phyloP scores from a whole-genome alignment of 2,888 invertebrate genomes.

The Calameuta pallipes region DNA sequence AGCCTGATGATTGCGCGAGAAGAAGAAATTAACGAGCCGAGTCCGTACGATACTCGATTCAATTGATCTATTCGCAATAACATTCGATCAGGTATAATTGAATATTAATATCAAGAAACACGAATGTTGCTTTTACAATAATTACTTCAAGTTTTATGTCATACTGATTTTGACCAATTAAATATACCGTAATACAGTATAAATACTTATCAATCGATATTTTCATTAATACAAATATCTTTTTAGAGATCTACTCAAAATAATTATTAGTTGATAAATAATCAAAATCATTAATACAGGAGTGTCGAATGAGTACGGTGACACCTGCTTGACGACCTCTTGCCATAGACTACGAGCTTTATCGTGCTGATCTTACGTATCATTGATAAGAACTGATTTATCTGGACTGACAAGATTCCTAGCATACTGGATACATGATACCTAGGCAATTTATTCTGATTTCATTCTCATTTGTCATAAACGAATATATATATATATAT shows the following conservation, averaged over 20 bases:
- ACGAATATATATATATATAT: background rate
- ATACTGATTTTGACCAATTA: background rate
- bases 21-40: background rate
- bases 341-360: background rate
- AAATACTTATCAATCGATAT: background rate
- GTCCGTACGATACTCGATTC: background rate
- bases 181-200: background rate
- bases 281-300: background rate
- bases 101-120: background rate
- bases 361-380: background rate
- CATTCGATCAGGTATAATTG: background rate
- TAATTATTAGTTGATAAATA: background rate
- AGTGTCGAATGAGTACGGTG: background rate
- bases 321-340: background rate
- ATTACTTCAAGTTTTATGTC: background rate
- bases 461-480: background rate
- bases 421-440: background rate
- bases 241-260: background rate
- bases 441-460: background rate
- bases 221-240: background rate
- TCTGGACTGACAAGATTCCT: background rate
- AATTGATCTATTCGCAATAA: background rate
- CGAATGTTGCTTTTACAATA: background rate
- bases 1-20: background rate
- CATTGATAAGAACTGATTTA: background rate